These are phyloP conservation scores for Nesoenas mayeri DNA, from an alignment of 2,113 vertebrate species.

Conservation along the genomic window DNA sequence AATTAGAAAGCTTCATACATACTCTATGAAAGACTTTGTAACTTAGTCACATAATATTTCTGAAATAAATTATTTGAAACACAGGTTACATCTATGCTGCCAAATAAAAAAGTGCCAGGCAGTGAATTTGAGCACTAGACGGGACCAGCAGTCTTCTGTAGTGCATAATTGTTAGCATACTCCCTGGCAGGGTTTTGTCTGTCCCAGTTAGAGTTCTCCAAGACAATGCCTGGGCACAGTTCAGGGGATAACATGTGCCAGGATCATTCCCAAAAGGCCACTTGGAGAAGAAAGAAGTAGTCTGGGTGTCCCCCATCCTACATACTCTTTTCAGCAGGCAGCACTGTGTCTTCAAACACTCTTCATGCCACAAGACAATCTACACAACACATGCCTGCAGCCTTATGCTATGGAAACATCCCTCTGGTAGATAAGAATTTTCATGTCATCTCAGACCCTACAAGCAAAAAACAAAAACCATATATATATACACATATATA, in stretches of 20 bases:
- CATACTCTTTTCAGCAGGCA: background rate
- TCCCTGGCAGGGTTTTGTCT: background rate
- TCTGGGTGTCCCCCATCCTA: slow-evolving; percentile 1
- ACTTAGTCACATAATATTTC: background rate
- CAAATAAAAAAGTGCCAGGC: background rate
- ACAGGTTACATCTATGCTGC: background rate
- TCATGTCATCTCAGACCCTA: background rate
- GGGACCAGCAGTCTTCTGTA: background rate
- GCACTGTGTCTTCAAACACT: background rate
- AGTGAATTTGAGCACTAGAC: background rate
- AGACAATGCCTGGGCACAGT: slow-evolving; percentile 54
- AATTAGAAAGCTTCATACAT: background rate
- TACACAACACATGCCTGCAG: background rate
- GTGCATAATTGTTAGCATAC: slow-evolving; percentile 40
- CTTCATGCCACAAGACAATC: background rate
- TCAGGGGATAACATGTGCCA: slow-evolving; percentile 14
- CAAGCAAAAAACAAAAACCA: background rate
- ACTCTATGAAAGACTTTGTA: background rate
- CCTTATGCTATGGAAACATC: background rate
- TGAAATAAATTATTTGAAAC: background rate
- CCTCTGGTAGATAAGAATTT: background rate
- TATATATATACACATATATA: no score
- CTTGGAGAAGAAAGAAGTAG: slow-evolving; percentile 4
- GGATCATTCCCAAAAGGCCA: background rate
- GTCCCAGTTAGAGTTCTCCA: background rate